Evolutionary conservation across 2,888 invertebrate species (phyloP), one percentile per base, ranked within the genome.

Genomic region (Pristionchus maxplancki): DNA sequence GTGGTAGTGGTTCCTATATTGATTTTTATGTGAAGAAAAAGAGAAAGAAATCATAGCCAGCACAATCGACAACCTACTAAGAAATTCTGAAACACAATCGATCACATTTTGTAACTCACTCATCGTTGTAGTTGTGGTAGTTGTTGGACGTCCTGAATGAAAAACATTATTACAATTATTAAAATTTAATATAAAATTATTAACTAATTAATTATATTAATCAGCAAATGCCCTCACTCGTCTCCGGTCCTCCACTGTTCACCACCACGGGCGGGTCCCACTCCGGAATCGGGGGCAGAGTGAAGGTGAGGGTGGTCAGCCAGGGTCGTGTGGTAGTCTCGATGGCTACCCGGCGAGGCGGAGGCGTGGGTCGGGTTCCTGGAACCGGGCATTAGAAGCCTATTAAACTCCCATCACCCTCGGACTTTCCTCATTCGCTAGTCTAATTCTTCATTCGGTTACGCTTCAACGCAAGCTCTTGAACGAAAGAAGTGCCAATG

Each of bases 241-340:
- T 67, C n/a, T 1, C 3, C 44, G 78, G 78, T 40, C 78, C 78
- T 40, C 78, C 78, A 15, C 78, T 78, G 78, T n/a, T 28, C n/a
- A 28, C 37, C 0, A 24, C 78, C 9, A 78, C 28, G 0, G 78
- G 78, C 31, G 78, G 78, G 24, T 78, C 78, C 44, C 40, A 78
- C 20, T 67, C 67, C 15, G 67, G 34, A 9, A 78, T 24, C 4
- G 78, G 78, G 13, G 78, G 78, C 1, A 78, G 78, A 11, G 78
- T 78, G 78, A 78, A 78, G n/a, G 78, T 78, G 48, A 78, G 78
- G 78, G 78, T 78, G 44, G 78, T 78, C 44, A 78, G 28, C 78
- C 78, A 78, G 78, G 78, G 78, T 2, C 28, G 78, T 9, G 78
- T 78, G 11, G 78, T 78, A 9, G 78, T 78, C 28, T 78, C 78